Percentiles rank a stretch among this genome's conserved stretches.
These are phyloP conservation scores for Heliocidaris tuberculata DNA, from an alignment of 35 echinoderm and acorn worm species.

Conservation along the genomic window DNA sequence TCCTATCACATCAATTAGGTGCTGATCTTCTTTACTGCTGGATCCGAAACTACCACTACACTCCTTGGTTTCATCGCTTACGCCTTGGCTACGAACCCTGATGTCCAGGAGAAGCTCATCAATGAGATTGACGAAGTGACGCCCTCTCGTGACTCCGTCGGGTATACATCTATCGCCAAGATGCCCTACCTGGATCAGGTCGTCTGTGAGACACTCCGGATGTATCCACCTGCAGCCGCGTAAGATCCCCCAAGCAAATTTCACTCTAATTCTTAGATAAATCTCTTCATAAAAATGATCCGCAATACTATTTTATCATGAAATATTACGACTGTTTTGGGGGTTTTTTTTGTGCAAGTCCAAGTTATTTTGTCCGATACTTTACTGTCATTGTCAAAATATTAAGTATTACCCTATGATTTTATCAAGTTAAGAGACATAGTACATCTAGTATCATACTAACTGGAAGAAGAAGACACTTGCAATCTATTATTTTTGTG, in stretches of 20 bases:
- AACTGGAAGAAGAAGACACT: too few species aligned
- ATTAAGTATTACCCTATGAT: too few species aligned
- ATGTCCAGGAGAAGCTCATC: neutral
- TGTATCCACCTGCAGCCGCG: neutral
- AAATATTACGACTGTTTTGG: too few species aligned
- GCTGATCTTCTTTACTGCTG: neutral
- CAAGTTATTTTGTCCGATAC: too few species aligned
- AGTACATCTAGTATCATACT: too few species aligned
- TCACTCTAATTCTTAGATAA: too few species aligned
- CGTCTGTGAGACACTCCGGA: neutral
- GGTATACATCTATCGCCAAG: neutral
- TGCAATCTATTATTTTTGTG: too few species aligned
- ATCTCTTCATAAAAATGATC: too few species aligned
- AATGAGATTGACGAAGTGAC: neutral
- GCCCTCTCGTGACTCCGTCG: neutral
- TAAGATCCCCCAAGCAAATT: neutral
- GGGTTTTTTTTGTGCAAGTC: too few species aligned
- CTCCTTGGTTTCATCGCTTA: neutral
- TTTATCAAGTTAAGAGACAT: too few species aligned
- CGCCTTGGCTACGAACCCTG: neutral
- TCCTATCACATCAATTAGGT: neutral
- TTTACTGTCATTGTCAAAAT: too few species aligned
- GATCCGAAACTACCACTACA: neutral
- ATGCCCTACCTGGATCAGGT: neutral
- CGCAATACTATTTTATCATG: too few species aligned